Base-by-base conservation (phyloP, 2,888 invertebrate species). In the Caenorhabditis drosophilae region DNA sequence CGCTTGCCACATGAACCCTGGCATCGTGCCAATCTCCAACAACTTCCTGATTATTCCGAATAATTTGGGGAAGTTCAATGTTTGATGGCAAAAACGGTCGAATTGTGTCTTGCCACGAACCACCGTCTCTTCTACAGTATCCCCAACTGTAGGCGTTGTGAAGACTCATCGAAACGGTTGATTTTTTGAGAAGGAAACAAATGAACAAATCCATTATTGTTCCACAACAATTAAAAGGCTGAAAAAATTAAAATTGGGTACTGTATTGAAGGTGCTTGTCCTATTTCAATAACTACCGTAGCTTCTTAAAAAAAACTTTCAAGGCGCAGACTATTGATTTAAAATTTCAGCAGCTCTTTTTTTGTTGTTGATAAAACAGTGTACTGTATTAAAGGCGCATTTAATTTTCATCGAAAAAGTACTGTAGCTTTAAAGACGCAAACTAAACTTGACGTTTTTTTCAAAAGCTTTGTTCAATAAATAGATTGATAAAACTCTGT, bases 121-220 rank as follows among this genome's bases (percentile, higher is more conserved):
- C 51, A 50, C 46, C 41, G 16, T 25, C 18, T n/a, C n/a, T n/a
- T 20, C 20, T 62, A 56, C 62, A 66, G 51, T 67, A 70, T 4
- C 61, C 70, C 57, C 60, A 67, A 35, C 70, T 67, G 25, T 61
- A 55, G 1, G 70, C 67, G 22, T 64, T 61, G 38, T 71, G 70
- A 52, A 53, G 46, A 16, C 36, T 31, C n/a, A 67, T 71, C n/a
- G 46, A 38, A 9, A 53, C 38, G 16, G 34, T 4, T 0, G 45
- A 27, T 11, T 26, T 22, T 26, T 41, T 23, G 1, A 59, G 47
- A 6, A 70, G 36, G n/a, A 27, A 20, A 26, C 42, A 38, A 12
- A 56, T 26, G 12, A 67, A 67, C 0, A 67, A 41, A 22, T 71
- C 70, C 70, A 71, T 71, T 1, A 71, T 67, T 22, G 70, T 67